Base-by-base conservation (phyloP, 53 echinoderm and acorn worm genomes). In the Hippasteria phrygiana region DNA sequence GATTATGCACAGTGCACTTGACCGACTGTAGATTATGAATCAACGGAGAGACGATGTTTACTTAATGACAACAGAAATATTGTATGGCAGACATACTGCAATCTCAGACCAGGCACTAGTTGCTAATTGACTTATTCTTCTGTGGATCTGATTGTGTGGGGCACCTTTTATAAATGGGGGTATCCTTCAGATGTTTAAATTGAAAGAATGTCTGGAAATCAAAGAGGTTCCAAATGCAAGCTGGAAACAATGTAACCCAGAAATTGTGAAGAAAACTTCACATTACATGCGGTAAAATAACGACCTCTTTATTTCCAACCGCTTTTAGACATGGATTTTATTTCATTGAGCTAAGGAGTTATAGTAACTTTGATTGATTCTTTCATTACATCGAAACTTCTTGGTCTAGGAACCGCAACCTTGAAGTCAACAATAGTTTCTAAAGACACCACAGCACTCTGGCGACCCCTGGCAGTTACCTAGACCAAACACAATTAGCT, bases 401-500 rank as follows among this genome's bases (percentile, higher is more conserved):
- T 26, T 41, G 24, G 39, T 40, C 41, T 20, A 38, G 59, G 36
- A 34, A 24, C 41, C 79, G 28, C 62, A 79, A 79, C 56, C 79
- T 79, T 56, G 79, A 33, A n/a, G 62, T 36, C 41, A 73, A 73
- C 73, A 73, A 73, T 43, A 41, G 20, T 24, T 43, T 43, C 41
- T 22, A 41, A 42, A 73, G 73, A 24, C 41, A 73, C 42, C 41
- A 3, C 18, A 55, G 34, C n/a, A 55, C 40, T 40, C 26, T 24
- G 79, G 79, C 79, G 39, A 62, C 79, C 76, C 51, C 31, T 31
- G 50, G 34, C 43, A 50, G 76, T n/a, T 28, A 20, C 39, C 59
- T 82, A 82, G 82, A 82, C 82, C 42, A 82, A 82, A 82, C 82
- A 66, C 63, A 66, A 82, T 82, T 82, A 82, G 47, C 31, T 39